These are phyloP conservation scores for western clawed frog (Xenopus tropicalis) DNA, from an alignment of 2,113 vertebrate species.

Conservation along the genomic window DNA sequence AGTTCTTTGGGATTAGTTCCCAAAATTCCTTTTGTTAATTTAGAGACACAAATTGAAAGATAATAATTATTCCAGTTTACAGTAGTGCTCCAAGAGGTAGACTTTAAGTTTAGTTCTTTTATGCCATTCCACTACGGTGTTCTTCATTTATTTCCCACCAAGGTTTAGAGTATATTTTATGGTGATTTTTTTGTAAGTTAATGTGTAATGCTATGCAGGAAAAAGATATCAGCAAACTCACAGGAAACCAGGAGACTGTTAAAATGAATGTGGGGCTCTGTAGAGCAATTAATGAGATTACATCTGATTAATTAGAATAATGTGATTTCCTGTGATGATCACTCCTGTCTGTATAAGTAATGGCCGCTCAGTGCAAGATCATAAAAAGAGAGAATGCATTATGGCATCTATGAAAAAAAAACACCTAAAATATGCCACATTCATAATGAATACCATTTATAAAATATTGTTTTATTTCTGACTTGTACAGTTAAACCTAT, in stretches of 20 bases:
- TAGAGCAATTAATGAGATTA: conserved; percentile 1
- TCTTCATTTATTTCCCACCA: too few relatives aligned
- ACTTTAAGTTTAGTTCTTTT: too few relatives aligned
- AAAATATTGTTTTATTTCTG: background rate
- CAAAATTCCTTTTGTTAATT: too few relatives aligned
- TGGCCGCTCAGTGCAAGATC: background rate
- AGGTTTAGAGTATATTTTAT: too few relatives aligned
- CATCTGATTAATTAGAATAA: conserved; percentile 2
- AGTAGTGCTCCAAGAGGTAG: too few relatives aligned
- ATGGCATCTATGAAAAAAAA: conserved; percentile 20
- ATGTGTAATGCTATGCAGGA: too few relatives aligned
- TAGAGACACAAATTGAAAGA: too few relatives aligned
- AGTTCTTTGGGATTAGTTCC: too few relatives aligned
- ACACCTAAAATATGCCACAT: background rate
- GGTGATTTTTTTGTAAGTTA: too few relatives aligned
- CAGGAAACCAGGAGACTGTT: background rate
- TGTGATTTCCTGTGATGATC: background rate
- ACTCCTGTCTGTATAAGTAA: background rate
- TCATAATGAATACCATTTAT: background rate
- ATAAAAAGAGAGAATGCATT: conserved; percentile 5
- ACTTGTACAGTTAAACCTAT: background rate
- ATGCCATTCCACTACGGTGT: too few relatives aligned
- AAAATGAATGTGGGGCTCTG: background rate
- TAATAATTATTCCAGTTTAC: too few relatives aligned
- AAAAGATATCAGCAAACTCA: background rate